Evolutionary conservation across 2,113 vertebrate genomes (phyloP).

Genomic region (Aviceda subcristata): DNA sequence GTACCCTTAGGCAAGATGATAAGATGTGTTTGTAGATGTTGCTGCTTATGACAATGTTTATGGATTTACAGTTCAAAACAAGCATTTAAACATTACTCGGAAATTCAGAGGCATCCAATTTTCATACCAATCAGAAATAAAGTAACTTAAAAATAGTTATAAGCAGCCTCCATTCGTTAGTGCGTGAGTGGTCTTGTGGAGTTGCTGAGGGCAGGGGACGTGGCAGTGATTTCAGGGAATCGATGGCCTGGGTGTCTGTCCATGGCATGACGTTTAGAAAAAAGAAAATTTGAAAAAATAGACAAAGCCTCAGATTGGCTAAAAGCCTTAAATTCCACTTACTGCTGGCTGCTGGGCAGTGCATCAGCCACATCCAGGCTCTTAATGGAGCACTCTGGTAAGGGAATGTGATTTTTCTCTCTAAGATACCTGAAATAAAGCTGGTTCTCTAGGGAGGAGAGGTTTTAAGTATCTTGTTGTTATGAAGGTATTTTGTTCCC

Average conservation of each 20-base stretch:
- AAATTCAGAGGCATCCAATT: not conserved
- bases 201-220: not conserved
- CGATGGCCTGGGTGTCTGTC: not conserved
- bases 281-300: not conserved
- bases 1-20: not conserved
- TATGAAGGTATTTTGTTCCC: not conserved
- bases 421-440: not conserved
- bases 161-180: not conserved
- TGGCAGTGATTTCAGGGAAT: not conserved
- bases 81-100: not conserved
- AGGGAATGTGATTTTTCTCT: not conserved
- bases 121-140: not conserved
- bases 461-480: not conserved
- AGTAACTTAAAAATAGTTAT: not conserved
- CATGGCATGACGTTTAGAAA: accelerated
- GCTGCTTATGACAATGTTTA: not conserved
- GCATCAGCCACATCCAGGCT: not conserved
- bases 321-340: not conserved
- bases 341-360: not conserved
- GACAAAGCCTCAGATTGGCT: not conserved
- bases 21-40: not conserved
- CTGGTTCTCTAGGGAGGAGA: not conserved
- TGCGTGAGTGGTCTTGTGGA: not conserved
- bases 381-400: not conserved
- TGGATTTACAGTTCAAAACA: not conserved